phyloP scores from a whole-genome alignment of 1,140 invertebrate species.

The Anastrepha obliqua region DNA sequence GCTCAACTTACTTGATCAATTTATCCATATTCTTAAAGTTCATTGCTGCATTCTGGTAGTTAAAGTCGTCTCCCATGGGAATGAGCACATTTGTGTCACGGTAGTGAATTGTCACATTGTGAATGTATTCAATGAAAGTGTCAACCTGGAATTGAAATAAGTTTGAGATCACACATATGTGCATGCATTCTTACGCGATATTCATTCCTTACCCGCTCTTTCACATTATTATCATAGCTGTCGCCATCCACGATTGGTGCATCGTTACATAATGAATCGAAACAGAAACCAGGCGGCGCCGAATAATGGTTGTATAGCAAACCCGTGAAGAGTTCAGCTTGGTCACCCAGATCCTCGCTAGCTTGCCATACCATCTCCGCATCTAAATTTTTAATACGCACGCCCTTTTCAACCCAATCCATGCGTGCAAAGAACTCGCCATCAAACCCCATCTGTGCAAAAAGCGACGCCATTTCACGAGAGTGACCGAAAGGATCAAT shows the following conservation, averaged over 20 bases:
- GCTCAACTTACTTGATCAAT: constrained; percentile 83
- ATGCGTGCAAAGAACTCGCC: constrained; percentile 91
- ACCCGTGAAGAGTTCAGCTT: constrained; percentile 82
- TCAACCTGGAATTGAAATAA: constrained; percentile 74
- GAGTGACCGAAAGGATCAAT: constrained; percentile 97
- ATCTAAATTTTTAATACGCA: constrained; percentile 78
- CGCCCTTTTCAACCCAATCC: constrained; percentile 90
- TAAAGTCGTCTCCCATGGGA: constrained; percentile 94
- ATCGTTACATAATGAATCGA: constrained; percentile 88
- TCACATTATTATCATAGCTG: constrained; percentile 86
- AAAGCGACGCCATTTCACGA: constrained; percentile 86
- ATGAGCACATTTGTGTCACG: constrained; percentile 86
- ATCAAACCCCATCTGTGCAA: constrained; percentile 90
- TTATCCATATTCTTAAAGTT: constrained; percentile 93
- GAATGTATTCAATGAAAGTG: constrained; percentile 77
- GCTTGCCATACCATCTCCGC: constrained; percentile 92
- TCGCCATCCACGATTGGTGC: constrained; percentile 87
- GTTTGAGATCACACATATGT: constrained; percentile 55
- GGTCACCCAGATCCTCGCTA: constrained; percentile 75
- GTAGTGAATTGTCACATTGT: constrained; percentile 77
- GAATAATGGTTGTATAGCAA: constrained; percentile 86
- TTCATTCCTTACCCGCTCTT: constrained; percentile 76
- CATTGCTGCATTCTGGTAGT: constrained; percentile 88
- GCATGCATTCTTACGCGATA: not conserved
- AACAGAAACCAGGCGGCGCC: constrained; percentile 91